These are phyloP conservation scores for Drosophila yakuba DNA, from an alignment of 1,140 invertebrate genomes.

Conservation along the genomic window DNA sequence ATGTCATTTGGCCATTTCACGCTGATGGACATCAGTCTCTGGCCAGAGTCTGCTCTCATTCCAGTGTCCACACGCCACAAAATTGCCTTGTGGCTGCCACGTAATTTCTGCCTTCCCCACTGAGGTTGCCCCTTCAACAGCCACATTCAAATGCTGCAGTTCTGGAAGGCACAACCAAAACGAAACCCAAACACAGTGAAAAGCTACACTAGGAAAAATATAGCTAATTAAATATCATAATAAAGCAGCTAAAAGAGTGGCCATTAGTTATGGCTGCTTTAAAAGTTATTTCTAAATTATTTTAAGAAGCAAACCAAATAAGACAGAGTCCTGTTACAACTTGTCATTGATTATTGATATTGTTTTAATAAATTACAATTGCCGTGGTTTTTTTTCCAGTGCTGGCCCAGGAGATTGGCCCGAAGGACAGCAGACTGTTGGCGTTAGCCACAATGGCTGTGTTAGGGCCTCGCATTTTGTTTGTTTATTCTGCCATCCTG, in stretches of 20 bases:
- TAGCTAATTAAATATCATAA: neutral
- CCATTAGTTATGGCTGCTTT: too few species aligned
- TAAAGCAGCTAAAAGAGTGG: too few species aligned
- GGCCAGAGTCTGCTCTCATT: neutral
- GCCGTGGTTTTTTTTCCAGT: neutral
- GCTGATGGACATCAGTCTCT: slow-evolving; percentile 66
- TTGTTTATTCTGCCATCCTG: slow-evolving; percentile 33
- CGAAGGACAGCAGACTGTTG: slow-evolving; percentile 30
- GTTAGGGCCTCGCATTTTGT: slow-evolving; percentile 60
- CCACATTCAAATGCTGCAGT: slow-evolving; percentile 30
- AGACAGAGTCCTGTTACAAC: too few species aligned
- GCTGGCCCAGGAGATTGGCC: slow-evolving; percentile 4
- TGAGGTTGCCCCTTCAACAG: slow-evolving; percentile 12
- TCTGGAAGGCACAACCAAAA: slow-evolving; percentile 11
- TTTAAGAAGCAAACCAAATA: too few species aligned
- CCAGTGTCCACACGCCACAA: slow-evolving; percentile 8
- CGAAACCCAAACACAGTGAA: slow-evolving; percentile 2
- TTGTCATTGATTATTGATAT: too few species aligned
- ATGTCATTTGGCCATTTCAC: slow-evolving; percentile 78
- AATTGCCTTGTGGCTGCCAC: slow-evolving; percentile 45
- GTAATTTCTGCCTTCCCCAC: slow-evolving; percentile 45
- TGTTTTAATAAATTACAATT: too few species aligned
- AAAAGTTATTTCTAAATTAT: too few species aligned
- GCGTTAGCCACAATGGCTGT: slow-evolving; percentile 62
- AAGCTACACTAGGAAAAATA: neutral